Conservation (phyloP, 1,140 invertebrate species). For the Dendrolimus kikuchii region DNA sequence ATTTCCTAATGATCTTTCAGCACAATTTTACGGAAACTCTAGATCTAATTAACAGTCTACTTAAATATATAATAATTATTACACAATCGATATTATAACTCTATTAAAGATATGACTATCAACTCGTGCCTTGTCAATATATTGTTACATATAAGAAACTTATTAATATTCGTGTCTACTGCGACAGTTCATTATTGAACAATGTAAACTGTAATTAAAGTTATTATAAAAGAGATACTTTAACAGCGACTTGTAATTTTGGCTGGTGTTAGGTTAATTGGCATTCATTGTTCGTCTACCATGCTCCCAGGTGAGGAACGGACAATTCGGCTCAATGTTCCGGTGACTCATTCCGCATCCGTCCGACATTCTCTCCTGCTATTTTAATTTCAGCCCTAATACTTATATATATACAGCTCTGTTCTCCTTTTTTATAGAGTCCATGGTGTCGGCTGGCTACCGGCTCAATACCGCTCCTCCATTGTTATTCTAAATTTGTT, state of each 20-base stretch:
- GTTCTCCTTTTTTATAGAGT: neutral
- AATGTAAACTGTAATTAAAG: constrained; percentile 3
- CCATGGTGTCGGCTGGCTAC: too few relatives aligned
- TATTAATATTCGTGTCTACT: too few relatives aligned
- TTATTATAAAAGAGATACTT: neutral
- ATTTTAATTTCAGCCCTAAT: too few relatives aligned
- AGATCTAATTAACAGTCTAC: too few relatives aligned
- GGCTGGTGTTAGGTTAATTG: constrained; percentile 12
- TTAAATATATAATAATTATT: too few relatives aligned
- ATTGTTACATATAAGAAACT: too few relatives aligned
- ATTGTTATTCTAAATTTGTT: constrained; percentile 37
- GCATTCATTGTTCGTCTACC: constrained; percentile 21
- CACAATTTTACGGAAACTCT: too few relatives aligned
- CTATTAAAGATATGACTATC: too few relatives aligned
- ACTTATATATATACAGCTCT: too few relatives aligned
- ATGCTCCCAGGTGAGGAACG: constrained; percentile 26
- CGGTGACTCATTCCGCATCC: constrained; percentile 45
- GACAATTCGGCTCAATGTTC: constrained; percentile 41
- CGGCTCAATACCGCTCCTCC: constrained; percentile 21
- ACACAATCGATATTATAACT: too few relatives aligned
- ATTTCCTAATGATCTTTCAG: too few relatives aligned
- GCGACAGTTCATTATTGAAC: neutral
- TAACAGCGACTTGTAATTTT: neutral
- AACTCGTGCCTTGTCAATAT: too few relatives aligned
- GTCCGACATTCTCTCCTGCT: constrained; percentile 2